Percentiles rank a stretch among this genome's conserved stretches.
phyloP scores from a whole-genome alignment of 2,888 invertebrate genomes.

The Hipparchia sbordonii region DNA sequence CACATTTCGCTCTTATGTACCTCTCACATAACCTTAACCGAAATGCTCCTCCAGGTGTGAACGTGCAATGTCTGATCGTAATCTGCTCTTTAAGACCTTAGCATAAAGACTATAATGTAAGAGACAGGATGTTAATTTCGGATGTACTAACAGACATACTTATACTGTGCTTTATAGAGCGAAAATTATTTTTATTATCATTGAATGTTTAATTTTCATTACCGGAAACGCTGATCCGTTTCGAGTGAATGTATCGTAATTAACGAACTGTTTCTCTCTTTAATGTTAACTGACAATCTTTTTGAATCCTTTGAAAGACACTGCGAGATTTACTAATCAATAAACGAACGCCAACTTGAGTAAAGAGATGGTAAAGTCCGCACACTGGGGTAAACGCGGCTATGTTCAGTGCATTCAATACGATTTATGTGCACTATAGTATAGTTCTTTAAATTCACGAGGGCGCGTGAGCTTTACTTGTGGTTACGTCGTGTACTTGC shows the following conservation, averaged over 20 bases:
- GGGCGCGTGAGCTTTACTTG: no score
- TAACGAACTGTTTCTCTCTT: no score
- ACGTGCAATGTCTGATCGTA: constrained; percentile 50
- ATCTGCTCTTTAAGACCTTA: constrained; percentile 21
- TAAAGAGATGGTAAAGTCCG: no score
- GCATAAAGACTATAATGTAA: constrained; percentile 18
- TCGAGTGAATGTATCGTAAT: constrained; percentile 2
- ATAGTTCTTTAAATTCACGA: no score
- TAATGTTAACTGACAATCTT: not conserved
- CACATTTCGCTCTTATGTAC: constrained; percentile 31
- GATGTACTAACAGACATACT: constrained; percentile 23
- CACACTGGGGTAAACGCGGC: no score
- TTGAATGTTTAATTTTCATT: constrained; percentile 22
- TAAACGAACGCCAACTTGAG: no score
- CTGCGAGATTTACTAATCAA: no score
- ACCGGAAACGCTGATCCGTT: not conserved
- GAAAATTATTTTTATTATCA: constrained; percentile 53
- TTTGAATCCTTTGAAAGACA: no score
- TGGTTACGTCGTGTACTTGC: no score
- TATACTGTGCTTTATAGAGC: constrained; percentile 60
- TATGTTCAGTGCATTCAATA: no score
- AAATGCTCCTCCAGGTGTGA: constrained; percentile 58
- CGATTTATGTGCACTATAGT: no score
- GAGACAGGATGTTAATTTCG: constrained; percentile 22
- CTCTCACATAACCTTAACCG: constrained; percentile 49